Percentiles rank a stretch among this genome's conserved stretches.
Conservation (phyloP, 1,140 invertebrate genomes). For the Lanistes nyassanus region DNA sequence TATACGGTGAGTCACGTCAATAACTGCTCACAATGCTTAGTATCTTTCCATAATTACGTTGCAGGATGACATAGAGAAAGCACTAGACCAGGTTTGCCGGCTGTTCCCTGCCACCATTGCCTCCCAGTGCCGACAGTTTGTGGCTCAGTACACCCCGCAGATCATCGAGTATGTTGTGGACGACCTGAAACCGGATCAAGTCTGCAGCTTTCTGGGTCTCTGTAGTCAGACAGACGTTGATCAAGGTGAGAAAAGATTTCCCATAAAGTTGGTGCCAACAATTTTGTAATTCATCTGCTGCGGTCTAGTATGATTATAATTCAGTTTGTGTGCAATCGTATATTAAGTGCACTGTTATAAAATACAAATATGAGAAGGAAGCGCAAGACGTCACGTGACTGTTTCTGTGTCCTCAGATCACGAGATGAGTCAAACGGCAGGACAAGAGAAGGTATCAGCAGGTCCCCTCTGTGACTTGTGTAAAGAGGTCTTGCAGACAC, state of each 20-base stretch:
- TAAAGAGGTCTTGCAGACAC: not conserved
- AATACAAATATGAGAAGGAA: no score
- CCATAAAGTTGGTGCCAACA: no score
- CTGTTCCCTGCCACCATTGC: conserved; percentile 24
- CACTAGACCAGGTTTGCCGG: conserved; percentile 38
- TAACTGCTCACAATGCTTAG: no score
- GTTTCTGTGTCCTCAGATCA: no score
- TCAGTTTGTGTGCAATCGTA: no score
- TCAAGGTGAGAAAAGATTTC: not conserved
- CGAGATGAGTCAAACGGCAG: not conserved
- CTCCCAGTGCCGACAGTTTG: conserved; percentile 31
- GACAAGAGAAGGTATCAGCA: not conserved
- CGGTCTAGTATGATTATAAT: no score
- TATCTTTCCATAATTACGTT: no score
- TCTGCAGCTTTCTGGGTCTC: conserved; percentile 30
- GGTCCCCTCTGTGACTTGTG: not conserved
- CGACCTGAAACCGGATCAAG: conserved; percentile 25
- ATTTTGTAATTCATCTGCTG: no score
- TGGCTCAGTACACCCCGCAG: conserved; percentile 26
- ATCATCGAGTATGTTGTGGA: conserved; percentile 33
- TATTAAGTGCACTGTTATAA: no score
- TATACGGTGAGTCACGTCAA: no score
- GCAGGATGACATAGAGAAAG: conserved; percentile 26
- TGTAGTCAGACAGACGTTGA: conserved; percentile 1
- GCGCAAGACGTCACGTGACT: no score